Percentiles rank a stretch among this genome's conserved stretches.
phyloP scores from a whole-genome alignment of 2,888 invertebrate genomes.

The Cacoxenus indagator region DNA sequence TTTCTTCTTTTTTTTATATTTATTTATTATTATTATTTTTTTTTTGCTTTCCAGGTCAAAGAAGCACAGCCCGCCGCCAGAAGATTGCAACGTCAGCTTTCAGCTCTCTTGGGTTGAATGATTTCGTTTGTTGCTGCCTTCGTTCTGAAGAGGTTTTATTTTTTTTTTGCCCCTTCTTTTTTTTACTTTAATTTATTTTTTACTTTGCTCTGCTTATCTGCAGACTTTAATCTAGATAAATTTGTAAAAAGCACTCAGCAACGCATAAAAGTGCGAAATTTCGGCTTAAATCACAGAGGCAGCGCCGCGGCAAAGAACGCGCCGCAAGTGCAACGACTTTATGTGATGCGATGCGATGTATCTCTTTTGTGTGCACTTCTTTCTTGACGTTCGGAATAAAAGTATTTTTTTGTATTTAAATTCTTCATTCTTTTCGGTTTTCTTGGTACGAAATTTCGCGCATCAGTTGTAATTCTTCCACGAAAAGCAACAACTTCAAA shows the following conservation, averaged over 20 bases:
- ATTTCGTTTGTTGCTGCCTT: neutral
- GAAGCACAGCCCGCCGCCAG: neutral
- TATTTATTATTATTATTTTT: neutral
- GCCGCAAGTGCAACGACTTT: slow-evolving; percentile 57
- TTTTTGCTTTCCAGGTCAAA: slow-evolving; percentile 1
- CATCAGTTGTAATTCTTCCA: slow-evolving; percentile 64
- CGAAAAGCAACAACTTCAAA: slow-evolving; percentile 54
- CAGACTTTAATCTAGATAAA: slow-evolving; percentile 15
- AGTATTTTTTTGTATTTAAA: slow-evolving; percentile 25
- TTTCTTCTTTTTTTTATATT: neutral
- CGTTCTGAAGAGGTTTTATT: neutral
- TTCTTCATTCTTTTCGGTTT: neutral
- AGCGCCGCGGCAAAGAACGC: neutral
- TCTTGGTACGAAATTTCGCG: slow-evolving; percentile 54
- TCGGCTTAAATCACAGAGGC: slow-evolving; percentile 1
- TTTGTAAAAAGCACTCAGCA: neutral
- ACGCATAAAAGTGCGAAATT: slow-evolving; percentile 21
- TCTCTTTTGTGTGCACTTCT: slow-evolving; percentile 13
- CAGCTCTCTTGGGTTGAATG: neutral
- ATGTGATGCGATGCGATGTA: too few species aligned
- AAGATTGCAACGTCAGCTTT: slow-evolving; percentile 4
- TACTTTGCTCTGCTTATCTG: slow-evolving; percentile 4
- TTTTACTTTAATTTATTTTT: neutral
- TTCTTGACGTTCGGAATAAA: neutral
- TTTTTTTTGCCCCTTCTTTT: neutral